Percentiles rank a stretch among this genome's conserved stretches.
Conservation (phyloP, 2,797 vertebrate genomes). For the Synanceia verrucosa region DNA sequence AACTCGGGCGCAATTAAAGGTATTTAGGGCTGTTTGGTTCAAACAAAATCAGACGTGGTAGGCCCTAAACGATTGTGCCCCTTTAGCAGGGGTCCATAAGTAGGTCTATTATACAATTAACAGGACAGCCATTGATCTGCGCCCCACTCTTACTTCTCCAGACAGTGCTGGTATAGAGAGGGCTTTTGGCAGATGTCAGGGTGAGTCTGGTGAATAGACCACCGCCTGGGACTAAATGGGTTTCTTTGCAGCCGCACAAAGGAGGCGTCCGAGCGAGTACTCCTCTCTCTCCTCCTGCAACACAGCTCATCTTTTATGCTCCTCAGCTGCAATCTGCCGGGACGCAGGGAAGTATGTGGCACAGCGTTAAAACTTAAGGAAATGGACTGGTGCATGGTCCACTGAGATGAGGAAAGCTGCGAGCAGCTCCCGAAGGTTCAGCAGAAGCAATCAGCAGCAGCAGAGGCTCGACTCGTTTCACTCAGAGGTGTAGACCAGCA, state of each 20-base stretch:
- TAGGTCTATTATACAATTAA: slow-evolving; percentile 81
- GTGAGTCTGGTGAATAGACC: slow-evolving; percentile 70
- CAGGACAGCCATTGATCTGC: slow-evolving; percentile 77
- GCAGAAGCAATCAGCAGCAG: slow-evolving; percentile 54
- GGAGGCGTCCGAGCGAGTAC: slow-evolving; percentile 87
- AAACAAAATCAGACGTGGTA: slow-evolving; percentile 85
- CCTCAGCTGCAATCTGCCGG: slow-evolving; percentile 63
- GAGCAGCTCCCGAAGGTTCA: slow-evolving; percentile 52
- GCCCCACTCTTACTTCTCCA: slow-evolving; percentile 55
- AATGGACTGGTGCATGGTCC: slow-evolving; percentile 62
- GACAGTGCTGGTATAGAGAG: slow-evolving; percentile 63
- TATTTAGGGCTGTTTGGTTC: slow-evolving; percentile 88
- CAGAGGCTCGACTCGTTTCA: slow-evolving; percentile 45
- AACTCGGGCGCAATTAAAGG: slow-evolving; percentile 90
- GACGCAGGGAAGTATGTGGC: slow-evolving; percentile 61
- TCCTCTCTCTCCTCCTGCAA: slow-evolving; percentile 59
- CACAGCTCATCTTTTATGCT: slow-evolving; percentile 75
- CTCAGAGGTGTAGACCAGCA: slow-evolving; percentile 52
- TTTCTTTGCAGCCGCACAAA: slow-evolving; percentile 87
- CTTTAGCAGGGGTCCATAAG: slow-evolving; percentile 73
- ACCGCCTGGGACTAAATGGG: slow-evolving; percentile 77
- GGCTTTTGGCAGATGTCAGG: slow-evolving; percentile 78
- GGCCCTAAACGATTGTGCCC: slow-evolving; percentile 74
- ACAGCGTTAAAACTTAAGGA: slow-evolving; percentile 66
- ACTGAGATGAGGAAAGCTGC: slow-evolving; percentile 57